Conservation (phyloP, 2,797 vertebrate species). For the Sternarchorhynchus goeldii region DNA sequence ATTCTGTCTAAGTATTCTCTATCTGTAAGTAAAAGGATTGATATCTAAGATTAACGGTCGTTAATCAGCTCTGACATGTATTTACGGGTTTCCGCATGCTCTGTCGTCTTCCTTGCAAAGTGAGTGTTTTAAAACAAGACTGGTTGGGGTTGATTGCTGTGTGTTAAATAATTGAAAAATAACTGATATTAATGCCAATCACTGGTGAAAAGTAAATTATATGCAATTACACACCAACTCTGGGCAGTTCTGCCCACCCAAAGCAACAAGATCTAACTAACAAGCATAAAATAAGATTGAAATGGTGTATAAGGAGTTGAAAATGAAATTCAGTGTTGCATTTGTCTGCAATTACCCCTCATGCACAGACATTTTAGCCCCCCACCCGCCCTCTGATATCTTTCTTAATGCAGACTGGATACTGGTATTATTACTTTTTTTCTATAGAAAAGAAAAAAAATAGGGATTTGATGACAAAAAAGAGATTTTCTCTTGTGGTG, state of each 20-base stretch:
- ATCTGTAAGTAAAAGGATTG: background rate
- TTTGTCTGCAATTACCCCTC: slow-evolving; percentile 99
- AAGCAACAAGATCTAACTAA: slow-evolving; percentile 99
- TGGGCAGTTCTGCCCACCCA: slow-evolving; percentile 96
- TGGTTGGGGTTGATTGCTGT: slow-evolving; percentile 80
- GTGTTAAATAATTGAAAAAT: slow-evolving; percentile 84
- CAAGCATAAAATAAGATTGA: slow-evolving; percentile 99
- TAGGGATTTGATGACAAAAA: slow-evolving; percentile 87
- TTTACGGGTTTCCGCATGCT: slow-evolving; percentile 35
- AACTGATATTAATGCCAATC: slow-evolving; percentile 92
- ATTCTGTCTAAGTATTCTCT: background rate
- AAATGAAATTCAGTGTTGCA: slow-evolving; percentile 99
- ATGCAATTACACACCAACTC: slow-evolving; percentile 95
- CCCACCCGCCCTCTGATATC: slow-evolving; percentile 65
- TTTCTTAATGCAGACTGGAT: slow-evolving; percentile 93
- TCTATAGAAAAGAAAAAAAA: slow-evolving; percentile 82
- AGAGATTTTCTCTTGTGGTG: slow-evolving; percentile 83
- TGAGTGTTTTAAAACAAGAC: slow-evolving; percentile 79
- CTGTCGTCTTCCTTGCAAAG: slow-evolving; percentile 61
- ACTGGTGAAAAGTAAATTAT: slow-evolving; percentile 92
- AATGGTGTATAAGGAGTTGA: slow-evolving; percentile 99
- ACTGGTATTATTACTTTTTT: slow-evolving; percentile 81
- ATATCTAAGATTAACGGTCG: background rate
- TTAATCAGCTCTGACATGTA: slow-evolving; percentile 7
- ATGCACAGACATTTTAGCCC: slow-evolving; percentile 95